A percentile compares a stretch with the other conserved stretches of the same genome.
These are phyloP conservation scores for Calypte anna DNA, from an alignment of 2,113 vertebrate species.

Conservation along the genomic window DNA sequence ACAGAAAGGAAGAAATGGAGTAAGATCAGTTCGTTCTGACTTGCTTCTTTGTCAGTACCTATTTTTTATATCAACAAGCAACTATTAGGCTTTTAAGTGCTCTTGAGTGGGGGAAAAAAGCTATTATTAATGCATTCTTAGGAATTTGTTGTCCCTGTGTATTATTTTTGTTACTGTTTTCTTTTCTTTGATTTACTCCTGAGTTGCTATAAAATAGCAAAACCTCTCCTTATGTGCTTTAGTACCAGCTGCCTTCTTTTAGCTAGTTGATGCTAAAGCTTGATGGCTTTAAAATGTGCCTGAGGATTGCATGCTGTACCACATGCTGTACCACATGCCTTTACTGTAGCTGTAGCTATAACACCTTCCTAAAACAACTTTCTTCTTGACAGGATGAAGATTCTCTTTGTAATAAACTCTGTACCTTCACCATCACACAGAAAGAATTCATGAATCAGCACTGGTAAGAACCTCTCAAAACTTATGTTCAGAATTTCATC, in stretches of 20 bases:
- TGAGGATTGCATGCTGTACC: background rate
- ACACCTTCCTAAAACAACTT: background rate
- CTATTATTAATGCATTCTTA: background rate
- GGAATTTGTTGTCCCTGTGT: background rate
- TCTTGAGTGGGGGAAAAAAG: background rate
- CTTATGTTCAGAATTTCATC: constrained; percentile 21
- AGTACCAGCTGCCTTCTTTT: background rate
- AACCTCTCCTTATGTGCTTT: rapidly evolving
- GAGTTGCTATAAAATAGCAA: background rate
- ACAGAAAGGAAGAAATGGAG: background rate
- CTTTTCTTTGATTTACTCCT: background rate
- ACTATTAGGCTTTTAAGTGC: background rate
- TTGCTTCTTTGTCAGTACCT: rapidly evolving
- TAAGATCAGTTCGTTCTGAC: background rate
- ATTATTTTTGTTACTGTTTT: background rate
- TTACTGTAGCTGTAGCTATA: background rate
- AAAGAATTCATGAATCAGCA: constrained; percentile 99
- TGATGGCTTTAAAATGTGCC: background rate
- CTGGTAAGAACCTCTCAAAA: constrained; percentile 83
- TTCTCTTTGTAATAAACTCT: constrained; percentile 98
- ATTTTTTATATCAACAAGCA: background rate
- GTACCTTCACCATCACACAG: constrained; percentile 98
- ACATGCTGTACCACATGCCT: background rate
- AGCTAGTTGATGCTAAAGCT: background rate
- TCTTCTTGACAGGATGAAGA: constrained; percentile 91